Percentiles rank a stretch among this genome's conserved stretches.
Conservation (phyloP, 2,797 vertebrate genomes). For the Knipowitschia caucasica region DNA sequence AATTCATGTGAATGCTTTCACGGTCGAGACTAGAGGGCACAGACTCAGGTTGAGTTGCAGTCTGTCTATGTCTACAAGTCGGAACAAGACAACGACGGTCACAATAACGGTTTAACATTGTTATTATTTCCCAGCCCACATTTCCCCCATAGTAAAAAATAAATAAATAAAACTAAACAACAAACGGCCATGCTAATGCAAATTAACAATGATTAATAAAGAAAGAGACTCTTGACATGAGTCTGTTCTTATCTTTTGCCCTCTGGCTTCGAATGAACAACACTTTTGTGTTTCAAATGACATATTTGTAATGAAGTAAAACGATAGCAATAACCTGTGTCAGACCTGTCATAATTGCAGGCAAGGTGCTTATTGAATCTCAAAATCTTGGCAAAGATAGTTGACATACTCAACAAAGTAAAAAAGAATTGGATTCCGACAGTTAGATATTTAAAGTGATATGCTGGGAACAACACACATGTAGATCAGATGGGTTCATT, state of each 20-base stretch:
- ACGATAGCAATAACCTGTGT: constrained; percentile 4
- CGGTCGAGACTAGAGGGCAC: no score
- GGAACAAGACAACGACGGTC: constrained; percentile 6
- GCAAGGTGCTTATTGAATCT: constrained; percentile 1
- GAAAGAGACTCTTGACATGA: no score
- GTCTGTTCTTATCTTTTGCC: no score
- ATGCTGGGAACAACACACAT: constrained; percentile 13
- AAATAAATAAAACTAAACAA: no score
- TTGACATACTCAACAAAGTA: constrained; percentile 1
- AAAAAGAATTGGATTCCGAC: no score
- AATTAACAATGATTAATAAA: no score
- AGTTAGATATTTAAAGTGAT: neutral
- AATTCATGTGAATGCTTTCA: no score
- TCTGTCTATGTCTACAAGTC: constrained; percentile 1
- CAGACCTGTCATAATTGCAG: neutral
- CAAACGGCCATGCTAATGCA: no score
- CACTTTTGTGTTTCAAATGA: neutral
- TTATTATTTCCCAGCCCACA: no score
- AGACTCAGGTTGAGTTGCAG: constrained; percentile 11
- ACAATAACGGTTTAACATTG: constrained; percentile 19
- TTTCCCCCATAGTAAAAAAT: no score
- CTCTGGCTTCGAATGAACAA: neutral
- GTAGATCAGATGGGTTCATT: neutral
- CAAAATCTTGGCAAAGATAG: neutral
- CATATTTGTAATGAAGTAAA: neutral